Evolutionary conservation across 2,113 vertebrate species (phyloP).

Genomic region (Aramus guarauna): DNA sequence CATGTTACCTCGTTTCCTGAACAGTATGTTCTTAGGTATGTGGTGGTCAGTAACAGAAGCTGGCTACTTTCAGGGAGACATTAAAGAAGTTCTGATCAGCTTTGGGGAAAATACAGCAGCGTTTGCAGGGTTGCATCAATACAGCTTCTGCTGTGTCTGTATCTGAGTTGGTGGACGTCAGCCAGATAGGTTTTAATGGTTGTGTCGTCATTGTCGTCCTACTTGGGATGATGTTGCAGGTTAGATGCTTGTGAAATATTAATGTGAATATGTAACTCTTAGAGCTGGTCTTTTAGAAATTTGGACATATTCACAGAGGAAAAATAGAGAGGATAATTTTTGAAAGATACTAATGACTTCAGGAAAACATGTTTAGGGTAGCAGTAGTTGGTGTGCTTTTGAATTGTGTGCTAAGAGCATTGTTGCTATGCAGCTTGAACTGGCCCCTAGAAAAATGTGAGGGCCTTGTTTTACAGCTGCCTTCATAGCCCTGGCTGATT

Average conservation of each 20-base stretch:
- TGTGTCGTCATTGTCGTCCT: conserved; percentile 30
- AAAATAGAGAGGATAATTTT: neutral
- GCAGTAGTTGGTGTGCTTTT: neutral
- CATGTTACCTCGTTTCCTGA: neutral
- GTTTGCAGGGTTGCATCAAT: neutral
- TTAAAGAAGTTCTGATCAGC: neutral
- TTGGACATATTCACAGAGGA: neutral
- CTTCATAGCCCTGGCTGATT: neutral
- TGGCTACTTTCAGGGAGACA: neutral
- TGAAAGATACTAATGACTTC: neutral
- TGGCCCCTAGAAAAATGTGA: neutral
- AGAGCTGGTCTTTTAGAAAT: neutral
- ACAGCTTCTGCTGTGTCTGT: neutral
- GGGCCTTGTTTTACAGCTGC: neutral
- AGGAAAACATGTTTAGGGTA: neutral
- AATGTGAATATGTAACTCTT: neutral
- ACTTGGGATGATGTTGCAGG: conserved; percentile 48
- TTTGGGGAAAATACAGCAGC: neutral
- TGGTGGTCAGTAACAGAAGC: neutral
- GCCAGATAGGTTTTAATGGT: conserved; percentile 24
- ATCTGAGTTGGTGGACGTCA: neutral
- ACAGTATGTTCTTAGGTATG: neutral
- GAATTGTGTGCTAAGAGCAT: neutral
- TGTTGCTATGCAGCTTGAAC: neutral
- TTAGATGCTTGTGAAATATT: conserved; percentile 38